Conservation (phyloP, 1,140 invertebrate species). For the Drosophila bipectinata region DNA sequence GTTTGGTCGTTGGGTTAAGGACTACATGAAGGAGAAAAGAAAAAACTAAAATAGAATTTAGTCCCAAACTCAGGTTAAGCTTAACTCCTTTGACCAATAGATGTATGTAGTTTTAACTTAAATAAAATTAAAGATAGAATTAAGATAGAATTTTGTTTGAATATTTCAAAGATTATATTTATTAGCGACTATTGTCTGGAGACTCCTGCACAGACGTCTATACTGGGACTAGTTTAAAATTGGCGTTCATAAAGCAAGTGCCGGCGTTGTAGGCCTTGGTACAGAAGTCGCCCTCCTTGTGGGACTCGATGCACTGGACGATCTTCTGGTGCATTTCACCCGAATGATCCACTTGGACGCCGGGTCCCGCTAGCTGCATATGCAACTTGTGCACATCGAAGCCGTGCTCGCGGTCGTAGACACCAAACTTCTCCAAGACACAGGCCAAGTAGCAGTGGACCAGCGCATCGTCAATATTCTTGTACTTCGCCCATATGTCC, state of each 20-base stretch:
- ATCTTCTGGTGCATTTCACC: constrained; percentile 71
- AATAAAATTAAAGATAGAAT: no score
- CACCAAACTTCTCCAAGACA: constrained; percentile 73
- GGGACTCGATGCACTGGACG: constrained; percentile 62
- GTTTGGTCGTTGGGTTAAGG: constrained; percentile 62
- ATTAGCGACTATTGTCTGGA: neutral
- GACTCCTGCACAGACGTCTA: no score
- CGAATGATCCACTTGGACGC: constrained; percentile 45
- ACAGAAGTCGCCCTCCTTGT: constrained; percentile 65
- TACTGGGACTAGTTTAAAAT: neutral
- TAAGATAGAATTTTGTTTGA: no score
- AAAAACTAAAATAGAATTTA: constrained; percentile 2
- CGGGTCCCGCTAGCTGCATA: constrained; percentile 57
- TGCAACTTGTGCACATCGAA: constrained; percentile 80
- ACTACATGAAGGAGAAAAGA: constrained; percentile 31
- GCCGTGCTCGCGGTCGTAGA: constrained; percentile 70
- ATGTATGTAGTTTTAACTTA: no score
- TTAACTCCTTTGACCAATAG: neutral
- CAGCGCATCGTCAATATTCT: constrained; percentile 68
- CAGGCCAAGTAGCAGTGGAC: constrained; percentile 76
- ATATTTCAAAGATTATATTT: constrained; percentile 3
- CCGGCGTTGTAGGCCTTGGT: constrained; percentile 71
- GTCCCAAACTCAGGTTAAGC: neutral
- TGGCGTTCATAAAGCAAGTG: constrained; percentile 70
- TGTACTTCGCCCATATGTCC: constrained; percentile 66